phyloP scores from a whole-genome alignment of 2,888 invertebrate genomes.

The Alentia gelatinosa region DNA sequence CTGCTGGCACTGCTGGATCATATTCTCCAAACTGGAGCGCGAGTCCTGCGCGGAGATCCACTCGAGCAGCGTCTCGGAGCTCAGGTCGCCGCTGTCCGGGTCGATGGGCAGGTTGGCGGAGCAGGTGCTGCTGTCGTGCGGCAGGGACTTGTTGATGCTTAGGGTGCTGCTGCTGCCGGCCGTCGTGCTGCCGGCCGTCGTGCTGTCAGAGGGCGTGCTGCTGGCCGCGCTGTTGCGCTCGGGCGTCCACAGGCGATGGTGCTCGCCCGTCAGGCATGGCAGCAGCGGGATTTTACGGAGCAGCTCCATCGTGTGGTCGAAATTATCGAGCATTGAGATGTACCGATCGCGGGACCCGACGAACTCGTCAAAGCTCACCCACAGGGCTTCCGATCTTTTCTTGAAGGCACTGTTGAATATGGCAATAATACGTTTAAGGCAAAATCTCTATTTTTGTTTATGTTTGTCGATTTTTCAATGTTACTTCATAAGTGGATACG shows the following conservation, averaged over 20 bases:
- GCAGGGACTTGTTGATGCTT: conserved; percentile 12
- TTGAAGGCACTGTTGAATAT: conserved; percentile 85
- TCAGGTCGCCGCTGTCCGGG: neutral
- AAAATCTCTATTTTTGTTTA: too few relatives aligned
- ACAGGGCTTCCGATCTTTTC: conserved; percentile 87
- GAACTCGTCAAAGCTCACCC: conserved; percentile 88
- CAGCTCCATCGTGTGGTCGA: conserved; percentile 88
- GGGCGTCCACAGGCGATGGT: conserved; percentile 15
- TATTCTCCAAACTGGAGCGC: conserved; percentile 88
- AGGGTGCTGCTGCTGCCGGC: neutral
- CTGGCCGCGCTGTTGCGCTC: conserved; percentile 40
- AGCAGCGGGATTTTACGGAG: conserved; percentile 92
- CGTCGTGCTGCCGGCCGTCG: neutral
- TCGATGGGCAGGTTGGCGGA: neutral
- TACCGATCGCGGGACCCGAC: conserved; percentile 87
- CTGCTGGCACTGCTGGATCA: conserved; percentile 89
- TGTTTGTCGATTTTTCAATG: too few relatives aligned
- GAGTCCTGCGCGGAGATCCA: conserved; percentile 92
- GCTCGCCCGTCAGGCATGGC: conserved; percentile 83
- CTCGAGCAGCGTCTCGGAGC: conserved; percentile 85
- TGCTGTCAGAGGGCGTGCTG: conserved; percentile 30
- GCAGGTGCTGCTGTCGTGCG: neutral
- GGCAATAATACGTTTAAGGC: too few relatives aligned
- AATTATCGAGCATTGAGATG: conserved; percentile 85
- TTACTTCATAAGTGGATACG: too few relatives aligned